Evolutionary conservation across 2,797 vertebrate species (phyloP).

Genomic region (Gymnothorax reevesii): DNA sequence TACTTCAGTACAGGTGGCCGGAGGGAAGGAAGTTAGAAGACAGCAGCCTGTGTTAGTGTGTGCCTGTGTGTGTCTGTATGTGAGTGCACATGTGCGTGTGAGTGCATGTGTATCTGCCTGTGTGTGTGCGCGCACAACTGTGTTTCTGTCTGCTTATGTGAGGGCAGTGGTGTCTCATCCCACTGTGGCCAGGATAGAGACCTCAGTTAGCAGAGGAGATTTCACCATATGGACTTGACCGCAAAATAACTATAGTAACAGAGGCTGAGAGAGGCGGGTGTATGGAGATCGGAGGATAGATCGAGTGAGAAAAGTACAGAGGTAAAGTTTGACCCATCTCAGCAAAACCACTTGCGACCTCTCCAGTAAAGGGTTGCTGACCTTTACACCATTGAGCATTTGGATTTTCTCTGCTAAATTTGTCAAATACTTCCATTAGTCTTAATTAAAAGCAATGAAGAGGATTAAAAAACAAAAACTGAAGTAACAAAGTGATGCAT

Average conservation of each 20-base stretch:
- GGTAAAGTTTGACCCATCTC: constrained; percentile 19
- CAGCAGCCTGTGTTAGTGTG: not conserved
- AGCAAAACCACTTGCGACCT: not conserved
- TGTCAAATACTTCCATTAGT: constrained; percentile 91
- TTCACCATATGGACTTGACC: not conserved
- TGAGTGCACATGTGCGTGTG: not conserved
- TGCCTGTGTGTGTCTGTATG: not conserved
- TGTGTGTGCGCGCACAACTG: no score
- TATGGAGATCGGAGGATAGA: not conserved
- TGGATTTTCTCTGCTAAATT: constrained; percentile 87
- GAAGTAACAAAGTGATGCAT: constrained; percentile 74
- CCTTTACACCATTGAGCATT: constrained; percentile 79
- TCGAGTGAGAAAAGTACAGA: not conserved
- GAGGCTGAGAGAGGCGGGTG: not conserved
- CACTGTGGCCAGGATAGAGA: not conserved
- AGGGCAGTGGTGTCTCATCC: not conserved
- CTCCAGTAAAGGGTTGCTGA: constrained; percentile 56
- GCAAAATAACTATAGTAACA: no score
- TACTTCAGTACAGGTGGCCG: not conserved
- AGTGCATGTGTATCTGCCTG: no score
- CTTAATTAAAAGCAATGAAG: constrained; percentile 84
- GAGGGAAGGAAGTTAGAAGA: not conserved
- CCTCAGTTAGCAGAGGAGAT: not conserved
- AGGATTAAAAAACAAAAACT: constrained; percentile 75
- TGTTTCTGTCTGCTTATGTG: no score